These are phyloP conservation scores for Gavialis gangeticus DNA, from an alignment of 2,113 vertebrate species.

Conservation along the genomic window DNA sequence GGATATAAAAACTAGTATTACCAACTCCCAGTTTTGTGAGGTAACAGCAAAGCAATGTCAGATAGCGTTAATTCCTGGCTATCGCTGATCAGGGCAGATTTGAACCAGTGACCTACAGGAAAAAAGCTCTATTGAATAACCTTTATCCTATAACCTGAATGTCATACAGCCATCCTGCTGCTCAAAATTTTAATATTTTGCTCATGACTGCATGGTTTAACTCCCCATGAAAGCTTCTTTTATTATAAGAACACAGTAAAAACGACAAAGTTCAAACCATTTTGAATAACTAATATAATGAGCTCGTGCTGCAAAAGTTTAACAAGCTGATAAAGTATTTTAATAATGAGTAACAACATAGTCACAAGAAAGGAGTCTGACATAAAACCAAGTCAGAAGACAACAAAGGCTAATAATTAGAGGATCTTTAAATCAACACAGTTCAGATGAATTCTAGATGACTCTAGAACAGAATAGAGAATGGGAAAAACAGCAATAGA, in stretches of 20 bases:
- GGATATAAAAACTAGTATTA: background rate
- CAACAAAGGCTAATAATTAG: constrained; percentile 56
- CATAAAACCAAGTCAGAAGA: constrained; percentile 48
- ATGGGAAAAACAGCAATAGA: constrained; percentile 28
- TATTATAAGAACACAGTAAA: constrained; percentile 32
- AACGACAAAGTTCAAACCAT: constrained; percentile 57
- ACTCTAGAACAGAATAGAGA: constrained; percentile 44
- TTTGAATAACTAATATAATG: constrained; percentile 64
- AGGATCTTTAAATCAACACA: constrained; percentile 50
- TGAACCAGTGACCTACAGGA: background rate
- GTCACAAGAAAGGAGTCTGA: constrained; percentile 51
- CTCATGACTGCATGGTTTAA: background rate
- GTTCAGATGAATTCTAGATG: constrained; percentile 66
- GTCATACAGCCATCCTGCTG: background rate
- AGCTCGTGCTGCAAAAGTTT: constrained; percentile 56
- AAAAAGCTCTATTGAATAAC: constrained; percentile 5
- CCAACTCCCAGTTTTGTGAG: background rate
- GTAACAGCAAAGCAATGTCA: constrained; percentile 33
- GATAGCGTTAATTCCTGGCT: constrained; percentile 45
- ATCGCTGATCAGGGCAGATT: constrained; percentile 4
- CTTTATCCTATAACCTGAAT: background rate
- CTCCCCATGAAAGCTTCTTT: background rate
- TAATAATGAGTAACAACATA: constrained; percentile 52
- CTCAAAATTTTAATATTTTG: constrained; percentile 1
- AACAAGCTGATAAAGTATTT: constrained; percentile 71